Base-by-base conservation (phyloP, 92 coral and sea anemone species). In the Zoanthus gigantus region DNA sequence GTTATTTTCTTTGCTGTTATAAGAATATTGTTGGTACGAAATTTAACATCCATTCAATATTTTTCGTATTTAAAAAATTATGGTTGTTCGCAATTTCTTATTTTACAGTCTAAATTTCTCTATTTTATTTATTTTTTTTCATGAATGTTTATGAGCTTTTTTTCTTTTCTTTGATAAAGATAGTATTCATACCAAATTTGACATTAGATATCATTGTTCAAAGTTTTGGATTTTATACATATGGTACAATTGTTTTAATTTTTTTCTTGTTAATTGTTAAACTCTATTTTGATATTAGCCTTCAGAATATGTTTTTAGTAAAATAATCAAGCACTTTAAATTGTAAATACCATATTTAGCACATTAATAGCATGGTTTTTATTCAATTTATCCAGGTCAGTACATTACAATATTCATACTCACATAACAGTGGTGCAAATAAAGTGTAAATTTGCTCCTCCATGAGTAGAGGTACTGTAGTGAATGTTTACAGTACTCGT, bases 401-500 rank as follows among this genome's bases (percentile, higher is more conserved):
- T 58, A 58, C 66, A 58, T 18, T 58, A 58, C 66, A 58, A 58
- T 10, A 10, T 58, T 58, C 66, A 58, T 58, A 58, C 66, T 58
- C 66, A 58, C 66, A 58, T 58, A 58, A 14, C 66, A 58, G 66
- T 58, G 66, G 66, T 58, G 66, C 66, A 58, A 58, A 58, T 58
- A 58, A 58, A 58, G 66, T 14, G 63, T 14, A 56, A 56, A 56
- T 56, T 56, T 56, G 63, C 17, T 56, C 63, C 17, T 0, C 63
- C 63, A 56, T 56, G 63, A 56, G 63, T 56, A 56, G 63, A 56
- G 63, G 63, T 56, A 56, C 63, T 56, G 66, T 58, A 58, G 66
- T 58, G 18, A 58, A 58, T 5, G 66, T 58, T 58, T 58, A 14
- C 66, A 58, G 23, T 58, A 58, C 66, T 58, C 66, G 66, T 58